phyloP scores from a whole-genome alignment of 2,113 vertebrate genomes.

The Psilopsiagon aymara region DNA sequence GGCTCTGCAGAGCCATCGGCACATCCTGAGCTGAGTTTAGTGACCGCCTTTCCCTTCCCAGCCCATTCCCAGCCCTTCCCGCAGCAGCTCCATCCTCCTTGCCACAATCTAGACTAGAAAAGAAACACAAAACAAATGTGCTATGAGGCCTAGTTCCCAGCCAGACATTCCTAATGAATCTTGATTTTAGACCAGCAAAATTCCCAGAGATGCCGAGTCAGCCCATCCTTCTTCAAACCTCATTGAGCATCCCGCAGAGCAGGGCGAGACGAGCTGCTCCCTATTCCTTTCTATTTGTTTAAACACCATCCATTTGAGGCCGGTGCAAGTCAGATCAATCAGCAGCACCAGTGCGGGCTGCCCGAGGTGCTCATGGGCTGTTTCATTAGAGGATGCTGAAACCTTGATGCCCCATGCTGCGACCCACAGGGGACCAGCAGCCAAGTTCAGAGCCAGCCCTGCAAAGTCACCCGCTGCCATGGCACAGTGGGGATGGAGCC shows the following conservation, averaged over 20 bases:
- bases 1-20: not conserved
- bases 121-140: not conserved
- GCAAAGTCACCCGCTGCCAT: accelerated
- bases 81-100: not conserved
- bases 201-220: accelerated
- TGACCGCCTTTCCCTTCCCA: not conserved
- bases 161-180: not conserved
- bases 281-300: not conserved
- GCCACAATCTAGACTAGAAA: accelerated
- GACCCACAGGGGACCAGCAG: accelerated
- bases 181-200: not conserved
- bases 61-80: not conserved
- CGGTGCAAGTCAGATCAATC: not conserved
- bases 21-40: not conserved
- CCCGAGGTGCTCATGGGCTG: not conserved
- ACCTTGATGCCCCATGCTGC: not conserved
- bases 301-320: not conserved
- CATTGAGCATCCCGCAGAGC: accelerated
- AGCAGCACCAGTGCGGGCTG: not conserved
- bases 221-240: not conserved
- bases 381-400: not conserved
- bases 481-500: accelerated
- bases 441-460: not conserved
- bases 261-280: not conserved
- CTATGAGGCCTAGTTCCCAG: not conserved